Conservation (phyloP, 2,113 vertebrate species). For the Aegotheles bennettii region DNA sequence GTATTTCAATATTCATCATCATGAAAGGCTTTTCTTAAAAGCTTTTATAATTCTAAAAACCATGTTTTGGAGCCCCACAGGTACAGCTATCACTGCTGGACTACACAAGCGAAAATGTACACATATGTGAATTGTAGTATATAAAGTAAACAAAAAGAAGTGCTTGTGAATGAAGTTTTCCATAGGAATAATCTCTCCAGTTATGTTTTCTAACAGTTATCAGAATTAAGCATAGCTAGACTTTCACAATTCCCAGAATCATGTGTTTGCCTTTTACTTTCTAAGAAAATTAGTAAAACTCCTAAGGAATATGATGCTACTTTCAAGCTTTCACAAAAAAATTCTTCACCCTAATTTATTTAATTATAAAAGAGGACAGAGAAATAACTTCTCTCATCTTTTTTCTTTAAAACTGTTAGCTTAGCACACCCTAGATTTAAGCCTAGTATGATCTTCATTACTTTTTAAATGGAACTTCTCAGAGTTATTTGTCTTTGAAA, state of each 20-base stretch:
- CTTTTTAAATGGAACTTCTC: constrained; percentile 36
- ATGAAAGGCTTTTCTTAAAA: background rate
- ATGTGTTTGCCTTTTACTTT: background rate
- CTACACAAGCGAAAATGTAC: background rate
- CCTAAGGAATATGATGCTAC: background rate
- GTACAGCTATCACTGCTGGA: background rate
- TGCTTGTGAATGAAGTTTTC: background rate
- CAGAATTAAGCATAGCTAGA: background rate
- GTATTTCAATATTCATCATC: background rate
- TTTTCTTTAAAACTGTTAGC: background rate
- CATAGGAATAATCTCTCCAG: background rate
- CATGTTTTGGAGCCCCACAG: background rate
- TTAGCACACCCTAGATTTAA: background rate
- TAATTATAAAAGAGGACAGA: background rate
- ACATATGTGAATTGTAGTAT: background rate
- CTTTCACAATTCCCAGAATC: background rate
- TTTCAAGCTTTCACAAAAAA: constrained; percentile 1
- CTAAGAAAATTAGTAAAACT: background rate
- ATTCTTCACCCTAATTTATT: background rate
- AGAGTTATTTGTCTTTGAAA: constrained; percentile 44
- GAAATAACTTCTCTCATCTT: background rate
- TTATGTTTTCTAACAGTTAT: background rate
- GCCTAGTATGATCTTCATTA: constrained; percentile 20
- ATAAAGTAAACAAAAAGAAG: background rate
- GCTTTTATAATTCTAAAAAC: background rate